A percentile compares a stretch with the other conserved stretches of the same genome.
phyloP scores from a whole-genome alignment of 2,797 vertebrate species.

The Florisuga fusca region DNA sequence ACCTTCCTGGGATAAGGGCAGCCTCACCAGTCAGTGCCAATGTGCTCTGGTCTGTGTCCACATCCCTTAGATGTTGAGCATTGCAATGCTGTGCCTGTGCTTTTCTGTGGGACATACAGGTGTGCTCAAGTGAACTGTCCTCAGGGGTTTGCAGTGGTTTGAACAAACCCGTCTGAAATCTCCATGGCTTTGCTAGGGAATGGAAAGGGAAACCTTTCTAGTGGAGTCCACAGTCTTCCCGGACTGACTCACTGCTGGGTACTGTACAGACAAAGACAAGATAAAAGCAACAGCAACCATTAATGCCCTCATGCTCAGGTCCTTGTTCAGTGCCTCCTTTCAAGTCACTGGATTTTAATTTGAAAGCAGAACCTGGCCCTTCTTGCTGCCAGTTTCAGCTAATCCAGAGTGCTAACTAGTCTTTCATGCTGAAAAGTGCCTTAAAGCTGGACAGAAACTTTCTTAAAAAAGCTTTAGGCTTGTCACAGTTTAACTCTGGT shows the following conservation, averaged over 20 bases:
- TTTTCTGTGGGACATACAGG: neutral
- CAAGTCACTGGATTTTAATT: neutral
- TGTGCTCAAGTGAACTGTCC: fast-evolving
- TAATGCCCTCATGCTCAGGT: neutral
- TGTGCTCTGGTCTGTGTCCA: fast-evolving
- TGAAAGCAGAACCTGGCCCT: neutral
- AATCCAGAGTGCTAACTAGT: neutral
- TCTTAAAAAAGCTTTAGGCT: neutral
- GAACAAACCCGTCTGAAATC: neutral
- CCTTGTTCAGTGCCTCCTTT: neutral
- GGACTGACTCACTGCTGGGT: neutral
- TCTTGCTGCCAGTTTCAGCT: neutral
- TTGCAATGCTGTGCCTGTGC: neutral
- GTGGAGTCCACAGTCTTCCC: neutral
- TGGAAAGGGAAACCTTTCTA: neutral
- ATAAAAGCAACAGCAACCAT: neutral
- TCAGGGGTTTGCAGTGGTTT: neutral
- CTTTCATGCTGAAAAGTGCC: neutral
- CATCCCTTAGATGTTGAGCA: no score
- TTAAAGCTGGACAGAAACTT: neutral
- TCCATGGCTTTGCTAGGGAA: neutral
- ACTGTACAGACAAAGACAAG: neutral
- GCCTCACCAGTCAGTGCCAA: neutral
- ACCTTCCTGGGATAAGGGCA: neutral
- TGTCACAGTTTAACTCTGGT: neutral